phyloP scores from a whole-genome alignment of 2,797 vertebrate genomes.

The Pseudotriccus pelzelni region DNA sequence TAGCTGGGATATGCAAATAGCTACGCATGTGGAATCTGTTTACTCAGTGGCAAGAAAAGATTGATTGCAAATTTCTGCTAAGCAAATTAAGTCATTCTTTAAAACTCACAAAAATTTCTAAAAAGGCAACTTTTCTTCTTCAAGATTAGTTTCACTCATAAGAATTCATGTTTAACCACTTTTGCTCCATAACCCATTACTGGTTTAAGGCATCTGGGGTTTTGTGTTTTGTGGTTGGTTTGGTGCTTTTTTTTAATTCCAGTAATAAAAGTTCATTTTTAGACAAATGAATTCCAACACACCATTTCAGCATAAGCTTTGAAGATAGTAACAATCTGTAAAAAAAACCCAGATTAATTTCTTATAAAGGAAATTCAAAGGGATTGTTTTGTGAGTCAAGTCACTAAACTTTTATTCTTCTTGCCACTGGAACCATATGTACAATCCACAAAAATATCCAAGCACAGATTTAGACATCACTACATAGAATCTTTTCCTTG shows the following conservation, averaged over 20 bases:
- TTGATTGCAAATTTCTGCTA: constrained; percentile 65
- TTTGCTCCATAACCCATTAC: constrained; percentile 3
- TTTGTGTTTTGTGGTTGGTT: not conserved
- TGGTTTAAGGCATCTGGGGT: not conserved
- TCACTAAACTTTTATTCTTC: not conserved
- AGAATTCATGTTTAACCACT: constrained; percentile 37
- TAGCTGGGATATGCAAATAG: constrained; percentile 62
- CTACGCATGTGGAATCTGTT: constrained; percentile 54
- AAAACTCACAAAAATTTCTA: constrained; percentile 56
- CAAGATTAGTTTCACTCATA: not conserved
- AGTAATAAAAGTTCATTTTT: not conserved
- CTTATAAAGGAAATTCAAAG: not conserved
- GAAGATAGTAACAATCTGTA: not conserved
- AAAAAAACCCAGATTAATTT: not conserved
- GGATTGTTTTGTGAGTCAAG: not conserved
- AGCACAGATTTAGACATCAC: not conserved
- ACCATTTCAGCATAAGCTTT: not conserved
- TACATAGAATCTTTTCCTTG: not conserved
- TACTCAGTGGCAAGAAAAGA: constrained; percentile 65
- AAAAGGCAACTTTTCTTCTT: constrained; percentile 48
- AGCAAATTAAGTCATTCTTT: constrained; percentile 66
- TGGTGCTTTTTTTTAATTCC: not conserved
- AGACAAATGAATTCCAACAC: not conserved
- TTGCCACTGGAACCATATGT: not conserved
- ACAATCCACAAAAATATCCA: not conserved